Base-by-base conservation (phyloP, 2,797 vertebrate genomes). In the Sarcoramphus papa region DNA sequence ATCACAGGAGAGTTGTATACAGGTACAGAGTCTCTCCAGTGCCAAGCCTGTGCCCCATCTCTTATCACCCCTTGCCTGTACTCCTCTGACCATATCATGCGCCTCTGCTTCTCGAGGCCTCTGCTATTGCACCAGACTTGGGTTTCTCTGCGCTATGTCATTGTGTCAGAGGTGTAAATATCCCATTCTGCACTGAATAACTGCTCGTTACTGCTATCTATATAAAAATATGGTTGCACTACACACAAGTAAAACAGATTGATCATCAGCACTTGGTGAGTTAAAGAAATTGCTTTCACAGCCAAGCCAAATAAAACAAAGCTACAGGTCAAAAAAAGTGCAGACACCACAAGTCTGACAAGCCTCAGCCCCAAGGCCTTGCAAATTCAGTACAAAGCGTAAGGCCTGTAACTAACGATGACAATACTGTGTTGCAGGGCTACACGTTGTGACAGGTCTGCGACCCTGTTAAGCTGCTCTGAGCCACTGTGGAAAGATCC, bases 171-270 rank as follows among this genome's bases (percentile, higher is more conserved):
- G 28, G 6, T 76, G 22, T 65, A 91, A 73, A 72, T 77, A 73
- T 20, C 37, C 22, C 37, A 33, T 59, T 63, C 18, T 67, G 3
- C 30, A 47, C 7, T 48, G 51, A 87, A 59, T 25, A 31, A 48
- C 20, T 50, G 37, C 8, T 65, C 0, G 0, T 54, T 54, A 45
- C 31, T 53, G 9, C 60, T 67, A 14, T 7, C 25, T 27, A 3
- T 45, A 43, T 77, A 25, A 72, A 62, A 69, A 31, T 16, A 23
- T 6, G 4, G 10, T 48, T 74, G 5, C 35, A n/a, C 31, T 33
- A 45, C 6, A 18, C 6, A 9, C 7, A 57, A 41, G 5, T 60
- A 45, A 77, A 92, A 43, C 5, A 43, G 47, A 40, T 35, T 17
- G 22, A 35, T 53, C 24, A 21, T 28, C 23, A 84, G 30, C 23